A percentile compares a stretch with the other conserved stretches of the same genome.
Evolutionary conservation across 2,888 invertebrate genomes (phyloP).

Genomic region (Trissoscelio sp.): DNA sequence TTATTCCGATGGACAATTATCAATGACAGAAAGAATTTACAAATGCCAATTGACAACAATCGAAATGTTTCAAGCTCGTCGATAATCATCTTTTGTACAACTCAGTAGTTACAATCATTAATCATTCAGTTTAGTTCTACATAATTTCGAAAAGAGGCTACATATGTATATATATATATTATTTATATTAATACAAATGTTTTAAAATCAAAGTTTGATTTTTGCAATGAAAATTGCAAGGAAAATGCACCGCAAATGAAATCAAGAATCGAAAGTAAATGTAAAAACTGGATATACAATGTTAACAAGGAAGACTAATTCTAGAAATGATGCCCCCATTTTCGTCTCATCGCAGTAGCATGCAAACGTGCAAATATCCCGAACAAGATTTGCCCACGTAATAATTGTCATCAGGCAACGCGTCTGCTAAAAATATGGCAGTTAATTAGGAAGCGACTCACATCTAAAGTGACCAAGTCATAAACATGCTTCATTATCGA

Average conservation of each 20-base stretch:
- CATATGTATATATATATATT: conserved; percentile 6
- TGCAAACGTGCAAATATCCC: conserved; percentile 10
- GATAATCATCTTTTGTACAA: conserved; percentile 55
- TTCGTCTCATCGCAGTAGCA: conserved; percentile 26
- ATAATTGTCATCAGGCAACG: conserved; percentile 53
- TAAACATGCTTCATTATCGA: conserved; percentile 21
- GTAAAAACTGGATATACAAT: neutral
- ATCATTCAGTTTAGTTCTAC: conserved; percentile 9
- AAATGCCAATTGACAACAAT: conserved; percentile 56
- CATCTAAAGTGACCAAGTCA: conserved; percentile 45
- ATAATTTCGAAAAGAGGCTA: conserved; percentile 26
- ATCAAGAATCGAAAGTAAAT: neutral
- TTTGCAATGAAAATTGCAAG: conserved; percentile 4
- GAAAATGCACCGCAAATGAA: conserved; percentile 1
- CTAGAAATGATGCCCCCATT: conserved; percentile 57
- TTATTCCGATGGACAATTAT: conserved; percentile 8
- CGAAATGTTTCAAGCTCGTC: conserved; percentile 45
- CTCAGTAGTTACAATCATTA: conserved; percentile 29
- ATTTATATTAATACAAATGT: conserved; percentile 21
- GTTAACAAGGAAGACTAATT: conserved; percentile 77
- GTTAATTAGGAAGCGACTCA: conserved; percentile 64
- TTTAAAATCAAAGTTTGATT: conserved; percentile 8
- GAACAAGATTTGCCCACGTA: conserved; percentile 26
- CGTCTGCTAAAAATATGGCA: conserved; percentile 57
- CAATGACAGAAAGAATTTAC: conserved; percentile 48